phyloP scores from a whole-genome alignment of 2,113 vertebrate species.

The Coptodon bakossiorum region DNA sequence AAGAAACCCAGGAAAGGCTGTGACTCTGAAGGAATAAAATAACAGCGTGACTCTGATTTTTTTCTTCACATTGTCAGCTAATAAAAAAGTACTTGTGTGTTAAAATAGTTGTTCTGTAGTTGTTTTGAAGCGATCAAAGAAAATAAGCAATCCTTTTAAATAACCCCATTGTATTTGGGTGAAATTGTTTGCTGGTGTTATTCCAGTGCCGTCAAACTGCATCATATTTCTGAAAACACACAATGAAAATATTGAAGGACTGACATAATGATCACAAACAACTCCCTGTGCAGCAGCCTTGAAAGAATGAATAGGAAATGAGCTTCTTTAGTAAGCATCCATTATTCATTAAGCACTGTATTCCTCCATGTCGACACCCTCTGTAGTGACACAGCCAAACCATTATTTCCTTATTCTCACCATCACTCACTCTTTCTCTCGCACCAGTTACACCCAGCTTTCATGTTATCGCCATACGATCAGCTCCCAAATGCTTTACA shows the following conservation, averaged over 20 bases:
- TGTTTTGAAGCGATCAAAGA: not conserved
- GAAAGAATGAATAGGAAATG: conserved; percentile 51
- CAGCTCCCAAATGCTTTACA: not conserved
- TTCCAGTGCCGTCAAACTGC: not conserved
- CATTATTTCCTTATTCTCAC: conserved; percentile 13
- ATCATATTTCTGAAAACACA: not conserved
- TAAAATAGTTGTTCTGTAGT: not conserved
- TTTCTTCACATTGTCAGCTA: not conserved
- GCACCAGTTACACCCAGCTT: not conserved
- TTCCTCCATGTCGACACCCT: conserved; percentile 43
- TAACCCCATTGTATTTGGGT: not conserved
- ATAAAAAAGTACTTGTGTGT: not conserved
- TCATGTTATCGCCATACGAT: not conserved
- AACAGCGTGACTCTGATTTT: not conserved
- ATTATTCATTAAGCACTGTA: conserved; percentile 54
- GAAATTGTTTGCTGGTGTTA: not conserved
- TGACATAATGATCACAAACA: conserved; percentile 40
- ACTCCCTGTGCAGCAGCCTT: conserved; percentile 19
- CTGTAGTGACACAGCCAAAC: conserved; percentile 24
- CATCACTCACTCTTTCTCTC: not conserved
- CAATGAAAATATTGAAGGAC: conserved; percentile 19
- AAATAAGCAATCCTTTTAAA: not conserved
- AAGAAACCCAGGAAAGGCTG: not conserved
- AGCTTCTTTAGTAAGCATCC: conserved; percentile 41
- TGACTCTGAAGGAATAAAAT: not conserved